A percentile compares a stretch with the other conserved stretches of the same genome.
phyloP scores from a whole-genome alignment of 2,113 vertebrate species.

The Brachypodius melanocephalos region DNA sequence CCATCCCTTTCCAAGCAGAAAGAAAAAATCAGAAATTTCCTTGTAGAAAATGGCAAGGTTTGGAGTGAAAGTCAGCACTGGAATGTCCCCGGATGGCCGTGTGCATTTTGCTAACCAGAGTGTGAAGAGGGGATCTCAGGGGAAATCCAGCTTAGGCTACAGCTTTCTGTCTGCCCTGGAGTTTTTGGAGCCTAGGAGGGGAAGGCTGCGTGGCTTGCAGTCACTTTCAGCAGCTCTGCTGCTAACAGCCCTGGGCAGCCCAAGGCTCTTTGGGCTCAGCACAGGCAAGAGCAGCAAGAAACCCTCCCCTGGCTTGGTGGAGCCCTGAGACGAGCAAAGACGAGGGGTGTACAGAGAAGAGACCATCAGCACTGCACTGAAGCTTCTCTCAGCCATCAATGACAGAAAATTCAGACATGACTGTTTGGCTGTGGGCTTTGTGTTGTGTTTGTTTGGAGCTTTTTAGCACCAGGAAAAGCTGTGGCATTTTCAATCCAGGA shows the following conservation, averaged over 20 bases:
- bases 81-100: not conserved
- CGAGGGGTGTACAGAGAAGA: rapidly evolving
- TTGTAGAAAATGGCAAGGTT: not conserved
- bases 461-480: not conserved
- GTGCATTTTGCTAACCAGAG: not conserved
- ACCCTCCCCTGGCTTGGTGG: not conserved
- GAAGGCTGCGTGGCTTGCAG: not conserved
- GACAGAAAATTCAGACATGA: not conserved
- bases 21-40: not conserved
- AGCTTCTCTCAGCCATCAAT: not conserved
- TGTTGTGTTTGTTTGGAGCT: not conserved
- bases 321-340: rapidly evolving
- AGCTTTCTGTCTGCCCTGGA: not conserved
- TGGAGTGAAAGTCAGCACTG: not conserved
- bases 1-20: not conserved
- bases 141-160: not conserved
- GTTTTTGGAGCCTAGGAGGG: not conserved
- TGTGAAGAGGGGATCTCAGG: not conserved
- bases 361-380: not conserved
- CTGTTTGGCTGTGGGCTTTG: rapidly evolving
- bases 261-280: not conserved
- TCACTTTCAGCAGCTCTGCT: not conserved
- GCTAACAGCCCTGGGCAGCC: too few species aligned
- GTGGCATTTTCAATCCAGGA: not conserved
- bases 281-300: not conserved